These are phyloP conservation scores for Myoxocephalus aenaeus DNA, from an alignment of 2,797 vertebrate genomes.

Conservation along the genomic window DNA sequence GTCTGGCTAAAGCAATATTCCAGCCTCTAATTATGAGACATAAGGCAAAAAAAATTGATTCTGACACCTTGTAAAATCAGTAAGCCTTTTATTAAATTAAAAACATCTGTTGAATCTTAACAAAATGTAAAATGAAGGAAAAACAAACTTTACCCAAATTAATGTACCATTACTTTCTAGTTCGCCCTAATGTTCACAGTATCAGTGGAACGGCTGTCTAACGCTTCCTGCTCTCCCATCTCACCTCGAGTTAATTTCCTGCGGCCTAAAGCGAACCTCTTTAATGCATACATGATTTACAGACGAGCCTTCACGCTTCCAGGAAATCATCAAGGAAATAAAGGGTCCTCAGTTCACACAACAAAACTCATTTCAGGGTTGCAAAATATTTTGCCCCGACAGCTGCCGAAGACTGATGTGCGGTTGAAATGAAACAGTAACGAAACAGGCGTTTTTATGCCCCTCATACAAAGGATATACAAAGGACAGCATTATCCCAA, in stretches of 20 bases:
- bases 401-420: constrained; percentile 55
- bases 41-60: background rate
- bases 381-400: constrained; percentile 27
- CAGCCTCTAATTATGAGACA: background rate
- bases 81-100: constrained; percentile 86
- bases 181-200: constrained; percentile 69
- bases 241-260: constrained; percentile 43
- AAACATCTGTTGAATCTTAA: constrained; percentile 79
- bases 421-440: constrained; percentile 57
- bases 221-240: constrained; percentile 34
- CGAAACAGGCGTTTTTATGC: constrained; percentile 43
- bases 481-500: constrained; percentile 57
- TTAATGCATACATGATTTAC: constrained; percentile 58
- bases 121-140: constrained; percentile 73
- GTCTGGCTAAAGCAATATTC: background rate
- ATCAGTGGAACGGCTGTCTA: constrained; percentile 63
- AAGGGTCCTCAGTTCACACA: constrained; percentile 43
- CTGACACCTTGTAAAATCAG: constrained; percentile 75
- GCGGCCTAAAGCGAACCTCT: constrained; percentile 48
- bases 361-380: constrained; percentile 45
- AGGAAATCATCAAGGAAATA: constrained; percentile 57
- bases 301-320: constrained; percentile 47
- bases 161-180: constrained; percentile 71
- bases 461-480: constrained; percentile 62
- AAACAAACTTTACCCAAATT: constrained; percentile 57